Conservation (phyloP, 1,140 invertebrate species). For the Anthonomus grandis region DNA sequence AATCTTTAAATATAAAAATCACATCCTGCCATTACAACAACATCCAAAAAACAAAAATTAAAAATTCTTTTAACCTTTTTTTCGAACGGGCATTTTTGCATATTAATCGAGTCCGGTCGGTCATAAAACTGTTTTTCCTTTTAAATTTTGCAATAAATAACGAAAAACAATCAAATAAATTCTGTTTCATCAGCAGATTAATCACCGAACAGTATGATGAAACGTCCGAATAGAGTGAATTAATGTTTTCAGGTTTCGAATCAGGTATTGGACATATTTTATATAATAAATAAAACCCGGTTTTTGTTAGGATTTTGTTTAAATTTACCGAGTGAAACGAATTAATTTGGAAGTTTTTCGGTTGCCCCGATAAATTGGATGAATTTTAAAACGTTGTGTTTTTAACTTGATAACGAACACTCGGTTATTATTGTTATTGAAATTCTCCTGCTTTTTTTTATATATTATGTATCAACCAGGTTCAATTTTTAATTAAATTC, state of each 20-base stretch:
- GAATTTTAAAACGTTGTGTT: constrained; percentile 12
- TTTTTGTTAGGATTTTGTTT: constrained; percentile 21
- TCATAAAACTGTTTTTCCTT: constrained; percentile 27
- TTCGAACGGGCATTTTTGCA: constrained; percentile 21
- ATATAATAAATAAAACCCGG: constrained; percentile 26
- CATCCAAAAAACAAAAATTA: too few species aligned
- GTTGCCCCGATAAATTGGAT: constrained; percentile 15
- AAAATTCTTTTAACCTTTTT: constrained; percentile 27
- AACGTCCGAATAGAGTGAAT: constrained; percentile 26
- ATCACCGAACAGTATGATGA: constrained; percentile 28
- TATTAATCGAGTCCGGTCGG: constrained; percentile 21
- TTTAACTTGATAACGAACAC: constrained; percentile 5
- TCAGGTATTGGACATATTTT: constrained; percentile 26
- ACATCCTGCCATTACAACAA: too few species aligned
- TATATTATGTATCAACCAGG: too few species aligned
- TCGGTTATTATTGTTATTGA: too few species aligned
- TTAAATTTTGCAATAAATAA: constrained; percentile 28
- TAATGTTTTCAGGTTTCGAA: constrained; percentile 26
- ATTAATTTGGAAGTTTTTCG: constrained; percentile 24
- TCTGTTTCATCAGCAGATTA: constrained; percentile 28
- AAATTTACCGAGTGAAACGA: constrained; percentile 23
- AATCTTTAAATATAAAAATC: too few species aligned
- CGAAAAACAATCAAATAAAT: constrained; percentile 28
- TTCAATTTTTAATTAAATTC: too few species aligned
- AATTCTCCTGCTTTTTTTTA: too few species aligned